Base-by-base conservation (phyloP, 2,797 vertebrate genomes). In the Setipinna tenuifilis region DNA sequence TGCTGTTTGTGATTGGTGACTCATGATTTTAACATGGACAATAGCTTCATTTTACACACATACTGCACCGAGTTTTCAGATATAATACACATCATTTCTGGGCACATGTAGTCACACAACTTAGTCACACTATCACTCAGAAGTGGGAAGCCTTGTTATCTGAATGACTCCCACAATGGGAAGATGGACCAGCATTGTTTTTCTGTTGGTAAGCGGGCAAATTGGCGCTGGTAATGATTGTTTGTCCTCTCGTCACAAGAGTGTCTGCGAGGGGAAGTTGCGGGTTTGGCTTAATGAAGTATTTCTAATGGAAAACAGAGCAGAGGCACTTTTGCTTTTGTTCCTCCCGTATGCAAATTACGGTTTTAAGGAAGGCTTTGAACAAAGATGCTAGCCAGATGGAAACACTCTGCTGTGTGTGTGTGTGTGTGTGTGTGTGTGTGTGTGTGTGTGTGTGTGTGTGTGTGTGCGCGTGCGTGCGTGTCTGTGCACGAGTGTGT, bases 341-440 rank as follows among this genome's bases (percentile, higher is more conserved):
- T 93, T 93, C 86, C 87, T 82, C 83, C 68, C 86, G 83, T 91
- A 94, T 93, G 93, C 91, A 94, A 94, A 94, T 92, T 87, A 54
- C 62, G 84, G 85, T 89, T 92, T 86, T 91, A 92, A 93, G 92
- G 87, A 91, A 86, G 90, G 85, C 92, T 94, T 95, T 95, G 93
- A 95, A 94, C 68, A 75, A 75, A 92, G 87, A 84, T 85, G 88
- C 91, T 82, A 83, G 68, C 90, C 95, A 95, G 89, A 94, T 94
- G 94, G 92, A 92, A 94, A 93, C 91, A 88, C 89, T 94, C 89
- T 89, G 89, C 57, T 65, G 88, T 89, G 78, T 46, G 82, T 85
- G 65, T 68, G 81, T 85, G 85, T 65, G 75, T 86, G 75, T 85
- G 84, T 80, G 84, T 61, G 84, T 80, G 71, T 57, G 81, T 62